Conservation (phyloP, 1,140 invertebrate species). For the Phenacoccus solenopsis region DNA sequence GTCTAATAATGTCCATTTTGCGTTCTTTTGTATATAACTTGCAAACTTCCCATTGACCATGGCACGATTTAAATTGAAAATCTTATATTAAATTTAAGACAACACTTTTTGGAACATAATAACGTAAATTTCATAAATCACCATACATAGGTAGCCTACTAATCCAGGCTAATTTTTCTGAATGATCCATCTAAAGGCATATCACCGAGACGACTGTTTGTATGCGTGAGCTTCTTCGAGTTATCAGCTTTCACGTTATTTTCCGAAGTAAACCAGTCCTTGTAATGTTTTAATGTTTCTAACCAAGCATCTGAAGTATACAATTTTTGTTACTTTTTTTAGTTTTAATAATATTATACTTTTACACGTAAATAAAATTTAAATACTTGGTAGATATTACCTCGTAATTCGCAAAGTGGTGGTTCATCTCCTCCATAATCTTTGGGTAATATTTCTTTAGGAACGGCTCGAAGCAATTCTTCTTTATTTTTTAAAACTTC, state of each 20-base stretch:
- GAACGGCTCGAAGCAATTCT: neutral
- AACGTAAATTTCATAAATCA: slow-evolving; percentile 22
- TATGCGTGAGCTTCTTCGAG: slow-evolving; percentile 32
- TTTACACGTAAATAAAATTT: too few species aligned
- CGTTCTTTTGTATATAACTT: too few species aligned
- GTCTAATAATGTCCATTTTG: too few species aligned
- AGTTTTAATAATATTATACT: too few species aligned
- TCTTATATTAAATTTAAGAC: too few species aligned
- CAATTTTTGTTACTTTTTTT: too few species aligned
- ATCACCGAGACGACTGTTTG: slow-evolving; percentile 25
- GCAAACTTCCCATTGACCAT: too few species aligned
- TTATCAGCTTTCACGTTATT: slow-evolving; percentile 33
- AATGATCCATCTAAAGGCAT: slow-evolving; percentile 34
- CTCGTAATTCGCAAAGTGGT: neutral
- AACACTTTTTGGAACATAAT: too few species aligned
- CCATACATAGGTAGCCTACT: too few species aligned
- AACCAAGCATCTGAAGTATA: slow-evolving; percentile 33
- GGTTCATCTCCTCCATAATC: neutral
- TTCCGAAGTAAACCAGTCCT: slow-evolving; percentile 35
- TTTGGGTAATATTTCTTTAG: slow-evolving; percentile 2
- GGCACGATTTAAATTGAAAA: too few species aligned
- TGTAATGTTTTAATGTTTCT: slow-evolving; percentile 33
- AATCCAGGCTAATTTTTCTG: slow-evolving; percentile 36
- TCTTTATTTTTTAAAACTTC: neutral
- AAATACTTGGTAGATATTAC: too few species aligned